These are phyloP conservation scores for Labrus mixtus DNA, from an alignment of 2,113 vertebrate genomes.

Conservation along the genomic window DNA sequence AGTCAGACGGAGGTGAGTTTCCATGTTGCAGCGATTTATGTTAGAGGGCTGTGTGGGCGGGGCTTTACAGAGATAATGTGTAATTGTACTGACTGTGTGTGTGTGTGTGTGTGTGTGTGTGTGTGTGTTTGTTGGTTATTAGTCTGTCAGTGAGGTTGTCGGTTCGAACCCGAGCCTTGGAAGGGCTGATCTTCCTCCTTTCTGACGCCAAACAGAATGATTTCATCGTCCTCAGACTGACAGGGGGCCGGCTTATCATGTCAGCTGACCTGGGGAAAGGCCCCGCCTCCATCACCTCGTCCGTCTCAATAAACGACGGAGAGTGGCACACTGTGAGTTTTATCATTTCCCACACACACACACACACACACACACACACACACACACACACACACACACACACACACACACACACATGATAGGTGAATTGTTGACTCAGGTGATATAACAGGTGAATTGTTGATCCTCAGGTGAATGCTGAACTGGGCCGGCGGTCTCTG, in stretches of 20 bases:
- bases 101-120: not conserved
- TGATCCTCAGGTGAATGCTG: constrained; percentile 53
- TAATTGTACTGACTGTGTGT: not conserved
- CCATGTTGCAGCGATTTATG: not conserved
- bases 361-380: not conserved
- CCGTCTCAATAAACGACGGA: constrained; percentile 21
- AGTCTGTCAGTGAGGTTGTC: constrained; percentile 89
- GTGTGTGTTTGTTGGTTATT: not conserved
- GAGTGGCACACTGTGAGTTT: constrained; percentile 90
- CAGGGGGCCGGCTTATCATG: constrained; percentile 84
- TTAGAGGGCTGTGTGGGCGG: not conserved
- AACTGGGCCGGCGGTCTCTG: constrained; percentile 49
- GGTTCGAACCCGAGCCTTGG: constrained; percentile 87
- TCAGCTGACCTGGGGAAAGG: constrained; percentile 89
- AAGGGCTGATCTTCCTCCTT: constrained; percentile 89
- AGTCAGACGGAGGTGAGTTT: constrained; percentile 87
- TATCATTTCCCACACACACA: not conserved
- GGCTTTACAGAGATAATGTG: not conserved
- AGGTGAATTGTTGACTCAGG: no score
- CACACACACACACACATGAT: no score
- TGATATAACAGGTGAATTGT: no score
- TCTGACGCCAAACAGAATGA: constrained; percentile 91
- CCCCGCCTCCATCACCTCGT: constrained; percentile 82
- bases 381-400: no score
- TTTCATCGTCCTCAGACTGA: constrained; percentile 88